These are phyloP conservation scores for Luperina testacea DNA, from an alignment of 2,888 invertebrate species.

Conservation along the genomic window DNA sequence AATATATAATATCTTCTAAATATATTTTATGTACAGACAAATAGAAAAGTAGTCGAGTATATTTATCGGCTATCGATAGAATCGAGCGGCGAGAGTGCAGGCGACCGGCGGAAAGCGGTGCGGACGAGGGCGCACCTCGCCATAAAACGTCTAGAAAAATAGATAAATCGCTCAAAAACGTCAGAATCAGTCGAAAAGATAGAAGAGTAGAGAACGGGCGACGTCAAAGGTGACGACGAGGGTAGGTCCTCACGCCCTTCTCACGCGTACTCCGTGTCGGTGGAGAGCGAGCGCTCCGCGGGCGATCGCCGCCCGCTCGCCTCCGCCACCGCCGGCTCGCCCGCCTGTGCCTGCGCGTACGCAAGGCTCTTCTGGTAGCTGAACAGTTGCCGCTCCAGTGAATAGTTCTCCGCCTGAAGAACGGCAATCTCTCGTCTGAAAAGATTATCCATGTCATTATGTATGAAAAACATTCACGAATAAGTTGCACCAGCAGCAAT, in stretches of 20 bases:
- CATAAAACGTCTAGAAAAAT: slow-evolving; percentile 90
- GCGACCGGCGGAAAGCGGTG: slow-evolving; percentile 89
- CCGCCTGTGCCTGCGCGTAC: slow-evolving; percentile 92
- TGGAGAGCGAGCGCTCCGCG: slow-evolving; percentile 91
- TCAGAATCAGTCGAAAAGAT: slow-evolving; percentile 89
- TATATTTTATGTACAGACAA: slow-evolving; percentile 90
- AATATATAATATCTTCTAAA: slow-evolving; percentile 90
- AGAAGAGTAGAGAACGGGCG: slow-evolving; percentile 82
- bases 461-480: not conserved
- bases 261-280: slow-evolving; percentile 94
- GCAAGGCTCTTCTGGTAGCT: slow-evolving; percentile 95
- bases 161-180: slow-evolving; percentile 90
- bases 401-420: slow-evolving; percentile 95
- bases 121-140: slow-evolving; percentile 89
- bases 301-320: slow-evolving; percentile 85
- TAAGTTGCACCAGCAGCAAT: not conserved
- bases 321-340: slow-evolving; percentile 84
- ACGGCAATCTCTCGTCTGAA: slow-evolving; percentile 94
- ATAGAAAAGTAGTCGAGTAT: slow-evolving; percentile 90
- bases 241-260: slow-evolving; percentile 72
- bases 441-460: slow-evolving; percentile 59
- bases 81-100: slow-evolving; percentile 89
- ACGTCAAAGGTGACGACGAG: slow-evolving; percentile 72
- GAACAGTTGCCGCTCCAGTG: slow-evolving; percentile 94
- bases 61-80: slow-evolving; percentile 90